These are phyloP conservation scores for Antechinus flavipes DNA, from an alignment of 2,113 vertebrate genomes.

Conservation along the genomic window DNA sequence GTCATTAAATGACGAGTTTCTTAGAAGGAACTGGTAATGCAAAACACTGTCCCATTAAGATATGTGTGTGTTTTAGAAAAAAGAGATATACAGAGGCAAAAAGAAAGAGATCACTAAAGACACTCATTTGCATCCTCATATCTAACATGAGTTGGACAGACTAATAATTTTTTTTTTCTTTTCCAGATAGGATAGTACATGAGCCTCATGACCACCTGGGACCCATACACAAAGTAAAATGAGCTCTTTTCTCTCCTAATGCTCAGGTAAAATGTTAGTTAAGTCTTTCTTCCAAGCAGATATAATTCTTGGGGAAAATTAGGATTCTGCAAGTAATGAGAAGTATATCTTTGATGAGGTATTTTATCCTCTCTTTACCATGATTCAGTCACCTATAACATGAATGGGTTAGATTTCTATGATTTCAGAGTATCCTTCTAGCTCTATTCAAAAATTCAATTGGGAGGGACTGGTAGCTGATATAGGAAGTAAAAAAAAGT, in stretches of 20 bases:
- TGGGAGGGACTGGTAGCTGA: background rate
- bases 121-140: accelerated
- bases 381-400: background rate
- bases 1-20: background rate
- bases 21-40: background rate
- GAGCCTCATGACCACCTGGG: background rate
- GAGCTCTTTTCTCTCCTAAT: background rate
- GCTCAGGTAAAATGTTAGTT: background rate
- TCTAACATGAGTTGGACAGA: background rate
- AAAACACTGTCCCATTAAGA: background rate
- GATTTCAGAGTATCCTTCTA: background rate
- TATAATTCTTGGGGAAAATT: background rate
- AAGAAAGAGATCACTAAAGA: background rate
- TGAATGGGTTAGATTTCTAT: background rate
- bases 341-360: background rate
- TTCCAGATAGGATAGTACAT: background rate
- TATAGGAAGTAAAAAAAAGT: background rate
- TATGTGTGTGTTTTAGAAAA: background rate
- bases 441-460: background rate
- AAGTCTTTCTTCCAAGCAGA: background rate
- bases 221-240: background rate
- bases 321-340: background rate
- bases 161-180: background rate
- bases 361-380: background rate
- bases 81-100: too few relatives aligned